Base-by-base conservation (phyloP, 1,140 invertebrate genomes). In the Drosophila erecta region DNA sequence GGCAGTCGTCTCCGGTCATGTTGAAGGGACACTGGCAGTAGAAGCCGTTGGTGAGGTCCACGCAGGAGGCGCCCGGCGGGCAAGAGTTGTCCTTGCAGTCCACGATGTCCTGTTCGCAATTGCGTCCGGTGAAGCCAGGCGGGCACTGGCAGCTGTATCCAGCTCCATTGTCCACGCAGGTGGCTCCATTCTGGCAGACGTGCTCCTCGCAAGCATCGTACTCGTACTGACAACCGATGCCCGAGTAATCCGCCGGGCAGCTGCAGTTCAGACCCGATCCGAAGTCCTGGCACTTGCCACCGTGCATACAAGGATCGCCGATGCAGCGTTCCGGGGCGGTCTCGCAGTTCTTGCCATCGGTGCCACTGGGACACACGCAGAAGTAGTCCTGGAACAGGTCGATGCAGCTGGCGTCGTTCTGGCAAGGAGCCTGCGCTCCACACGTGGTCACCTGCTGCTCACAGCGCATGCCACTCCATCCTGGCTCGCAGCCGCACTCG, bases 1-100 rank as follows among this genome's bases (percentile, higher is more conserved):
- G 95, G 79, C 98, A 99, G 86, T 98, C 98, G 91, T 98, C 97
- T 41, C 98, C 98, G 56, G 98, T 99, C 70, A 98, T 94, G 90
- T 99, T 98, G 93, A 98, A 98, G 35, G 98, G 97, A 94, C 98
- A 99, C 92, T 98, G 97, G 86, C 98, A 99, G 90, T 98, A 98
- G 93, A 98, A 98, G 87, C 96, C 95, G 76, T 96, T 96, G 46
- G 97, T 97, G 15, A 99, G 94, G 93, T 99, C 98, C 67, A 99
- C 97, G 90, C 98, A 99, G 12, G 96, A 97, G 4, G 98, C 97
- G 14, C 97, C 97, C 53, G 97, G 96, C 44, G 98, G 98, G 92
- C 98, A 99, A 0, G 97, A 98, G 76, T 98, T 97, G 73, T 98
- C 97, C 91, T 97, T 96, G 89, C 98, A 99, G 81, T 99, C 97